Conservation (phyloP, 2,113 vertebrate genomes). For the Ceuthmochares aereus region DNA sequence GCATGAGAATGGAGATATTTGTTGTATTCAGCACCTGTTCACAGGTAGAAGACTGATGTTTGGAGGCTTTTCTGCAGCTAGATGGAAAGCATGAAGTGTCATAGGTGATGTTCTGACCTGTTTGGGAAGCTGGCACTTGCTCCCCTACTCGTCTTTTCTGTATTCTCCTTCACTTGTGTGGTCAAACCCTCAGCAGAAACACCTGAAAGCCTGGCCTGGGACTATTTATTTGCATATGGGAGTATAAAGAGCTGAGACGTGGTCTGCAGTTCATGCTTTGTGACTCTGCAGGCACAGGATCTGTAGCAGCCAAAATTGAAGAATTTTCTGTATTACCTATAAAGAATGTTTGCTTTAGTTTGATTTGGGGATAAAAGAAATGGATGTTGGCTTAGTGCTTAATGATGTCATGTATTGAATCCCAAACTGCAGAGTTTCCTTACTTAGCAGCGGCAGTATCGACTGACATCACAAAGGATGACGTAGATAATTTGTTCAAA, state of each 20-base stretch:
- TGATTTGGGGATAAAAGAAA: not conserved
- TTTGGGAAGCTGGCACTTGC: accelerated
- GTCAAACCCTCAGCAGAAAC: not conserved
- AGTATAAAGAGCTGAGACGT: accelerated
- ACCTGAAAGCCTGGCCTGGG: not conserved
- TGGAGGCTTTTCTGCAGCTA: not conserved
- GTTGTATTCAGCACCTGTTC: not conserved
- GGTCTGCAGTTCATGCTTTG: not conserved
- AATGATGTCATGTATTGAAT: not conserved
- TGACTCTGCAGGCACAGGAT: not conserved
- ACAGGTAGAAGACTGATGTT: not conserved
- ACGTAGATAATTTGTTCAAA: not conserved
- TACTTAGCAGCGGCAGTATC: not conserved
- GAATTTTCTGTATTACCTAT: not conserved
- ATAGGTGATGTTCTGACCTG: not conserved
- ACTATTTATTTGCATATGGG: not conserved
- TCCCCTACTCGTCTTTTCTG: not conserved
- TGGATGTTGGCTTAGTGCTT: not conserved
- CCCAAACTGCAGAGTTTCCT: not conserved
- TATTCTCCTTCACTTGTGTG: not conserved
- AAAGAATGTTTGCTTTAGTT: not conserved
- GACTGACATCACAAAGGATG: not conserved
- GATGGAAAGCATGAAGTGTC: not conserved
- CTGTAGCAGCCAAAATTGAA: not conserved
- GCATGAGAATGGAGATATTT: not conserved